A percentile compares a stretch with the other conserved stretches of the same genome.
Conservation (phyloP, 2,797 vertebrate species). For the Urophycis tenuis region DNA sequence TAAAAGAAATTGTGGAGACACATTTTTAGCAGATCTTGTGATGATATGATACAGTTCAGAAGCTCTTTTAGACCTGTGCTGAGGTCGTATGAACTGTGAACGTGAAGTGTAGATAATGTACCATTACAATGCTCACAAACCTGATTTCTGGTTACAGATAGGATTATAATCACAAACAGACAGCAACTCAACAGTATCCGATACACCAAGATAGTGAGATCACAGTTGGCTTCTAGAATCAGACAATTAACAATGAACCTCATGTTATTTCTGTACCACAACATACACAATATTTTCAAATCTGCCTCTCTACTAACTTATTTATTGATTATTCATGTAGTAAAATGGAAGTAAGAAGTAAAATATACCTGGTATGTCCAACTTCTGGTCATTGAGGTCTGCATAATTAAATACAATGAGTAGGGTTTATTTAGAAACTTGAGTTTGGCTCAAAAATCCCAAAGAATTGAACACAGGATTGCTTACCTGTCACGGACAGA, state of each 20-base stretch:
- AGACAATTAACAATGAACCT: background rate
- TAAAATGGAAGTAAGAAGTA: no score
- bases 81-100: background rate
- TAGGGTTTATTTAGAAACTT: background rate
- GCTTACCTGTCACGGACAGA: background rate
- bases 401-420: background rate
- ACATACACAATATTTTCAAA: background rate
- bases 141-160: background rate
- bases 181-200: background rate
- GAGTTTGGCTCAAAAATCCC: background rate
- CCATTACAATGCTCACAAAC: background rate
- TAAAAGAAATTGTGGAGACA: background rate
- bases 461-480: background rate
- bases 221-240: background rate
- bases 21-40: background rate
- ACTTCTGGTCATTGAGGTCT: background rate
- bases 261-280: background rate
- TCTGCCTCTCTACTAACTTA: background rate
- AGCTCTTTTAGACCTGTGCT: background rate
- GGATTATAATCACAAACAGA: background rate
- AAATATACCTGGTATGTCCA: no score
- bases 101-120: background rate
- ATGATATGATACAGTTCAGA: background rate
- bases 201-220: background rate
- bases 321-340: no score